Evolutionary conservation across 2,888 invertebrate species (phyloP), one percentile per base, ranked within the genome.

Genomic region (Mesochorus sp.): DNA sequence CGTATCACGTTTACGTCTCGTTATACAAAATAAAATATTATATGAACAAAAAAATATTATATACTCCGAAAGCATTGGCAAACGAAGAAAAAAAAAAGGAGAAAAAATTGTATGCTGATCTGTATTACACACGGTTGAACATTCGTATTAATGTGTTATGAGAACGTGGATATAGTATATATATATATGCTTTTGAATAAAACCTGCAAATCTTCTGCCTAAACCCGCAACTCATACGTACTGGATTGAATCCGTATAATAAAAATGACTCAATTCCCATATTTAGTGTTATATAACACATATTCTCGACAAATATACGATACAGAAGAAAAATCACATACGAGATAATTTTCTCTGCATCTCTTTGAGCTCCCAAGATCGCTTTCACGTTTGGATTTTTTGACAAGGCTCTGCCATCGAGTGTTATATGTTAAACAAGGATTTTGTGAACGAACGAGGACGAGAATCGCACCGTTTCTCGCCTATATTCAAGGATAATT

Each of bases 401-500:
- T 12, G 3, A 10, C 21, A 21, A 17, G 57, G 37, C 24, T 26
- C 21, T n/a, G 1, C n/a, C n/a, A n/a, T n/a, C 28, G 71, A 51
- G 39, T 64, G 67, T 39, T 57, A 51, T 64, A 55, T 39, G 68
- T 34, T 72, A 72, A 67, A 47, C 73, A 47, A 49, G 28, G 55
- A 55, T 73, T 73, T 61, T 77, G 68, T 68, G 73, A 14, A 34
- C 19, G 57, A 59, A 47, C n/a, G 59, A 53, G 59, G 31, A 21
- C 12, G 21, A 47, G 21, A 8, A 49, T 19, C 49, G 19, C 5
- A 34, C 21, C 12, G 21, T 49, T 28, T 34, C 37, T 49, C 42
- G 26, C 24, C 49, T 49, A 68, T 68, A 78, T 70, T 70, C 51
- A 53, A 12, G 51, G 70, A 70, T 74, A 74, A 74, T 74, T 66